Percentiles rank a stretch among this genome's conserved stretches.
phyloP scores from a whole-genome alignment of 2,888 invertebrate genomes.

The Leptogaster cylindrica region DNA sequence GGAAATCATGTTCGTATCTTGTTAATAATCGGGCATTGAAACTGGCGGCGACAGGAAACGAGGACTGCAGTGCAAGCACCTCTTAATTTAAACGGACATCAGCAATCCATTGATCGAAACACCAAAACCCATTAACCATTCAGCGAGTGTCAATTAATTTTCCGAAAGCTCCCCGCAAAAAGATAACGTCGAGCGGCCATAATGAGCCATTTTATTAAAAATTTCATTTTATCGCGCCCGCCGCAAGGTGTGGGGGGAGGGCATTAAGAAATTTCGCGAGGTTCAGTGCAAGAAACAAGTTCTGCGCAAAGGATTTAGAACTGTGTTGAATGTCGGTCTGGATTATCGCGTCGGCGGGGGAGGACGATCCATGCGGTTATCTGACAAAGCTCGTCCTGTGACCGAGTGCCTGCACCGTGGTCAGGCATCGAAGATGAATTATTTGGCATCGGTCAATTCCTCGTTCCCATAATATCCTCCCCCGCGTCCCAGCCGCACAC shows the following conservation, averaged over 20 bases:
- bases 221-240: constrained; percentile 35
- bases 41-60: too few species aligned
- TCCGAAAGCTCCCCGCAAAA: constrained; percentile 18
- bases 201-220: constrained; percentile 43
- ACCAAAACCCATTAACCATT: constrained; percentile 42
- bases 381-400: constrained; percentile 26
- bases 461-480: constrained; percentile 26
- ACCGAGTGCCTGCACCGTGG: constrained; percentile 30
- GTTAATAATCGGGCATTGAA: too few species aligned
- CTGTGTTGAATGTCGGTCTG: background rate
- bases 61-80: constrained; percentile 38
- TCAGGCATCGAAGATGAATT: constrained; percentile 43
- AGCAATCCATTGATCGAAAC: constrained; percentile 36
- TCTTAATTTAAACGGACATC: constrained; percentile 39
- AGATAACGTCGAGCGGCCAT: constrained; percentile 19
- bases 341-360: background rate
- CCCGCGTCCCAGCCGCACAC: background rate
- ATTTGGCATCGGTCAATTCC: constrained; percentile 43
- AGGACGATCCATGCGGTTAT: background rate
- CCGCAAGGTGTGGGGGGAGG: background rate
- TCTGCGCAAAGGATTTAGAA: background rate
- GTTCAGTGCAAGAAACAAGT: constrained; percentile 44
- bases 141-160: constrained; percentile 42
- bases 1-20: too few species aligned
- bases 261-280: constrained; percentile 24